These are phyloP conservation scores for Trisateles emortualis DNA, from an alignment of 2,888 invertebrate species.

Conservation along the genomic window DNA sequence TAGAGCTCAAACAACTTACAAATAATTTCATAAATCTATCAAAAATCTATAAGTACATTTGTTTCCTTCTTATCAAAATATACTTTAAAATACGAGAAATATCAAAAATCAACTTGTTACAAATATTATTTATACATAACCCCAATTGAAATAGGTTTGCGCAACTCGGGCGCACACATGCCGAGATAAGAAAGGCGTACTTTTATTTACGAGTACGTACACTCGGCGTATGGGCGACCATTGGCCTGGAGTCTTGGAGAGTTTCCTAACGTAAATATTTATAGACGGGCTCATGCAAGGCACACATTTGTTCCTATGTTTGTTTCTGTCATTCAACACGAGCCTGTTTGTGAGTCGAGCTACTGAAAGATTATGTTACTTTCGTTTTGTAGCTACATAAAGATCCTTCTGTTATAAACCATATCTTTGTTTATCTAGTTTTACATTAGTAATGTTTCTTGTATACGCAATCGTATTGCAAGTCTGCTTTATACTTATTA, in stretches of 20 bases:
- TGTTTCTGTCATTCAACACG: slow-evolving; percentile 84
- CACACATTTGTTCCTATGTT: slow-evolving; percentile 82
- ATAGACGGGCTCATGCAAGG: slow-evolving; percentile 73
- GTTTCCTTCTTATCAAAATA: slow-evolving; percentile 12
- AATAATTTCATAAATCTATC: background rate
- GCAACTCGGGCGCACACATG: slow-evolving; percentile 74
- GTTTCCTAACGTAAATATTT: slow-evolving; percentile 86
- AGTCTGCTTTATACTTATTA: slow-evolving; percentile 10
- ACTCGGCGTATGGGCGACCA: slow-evolving; percentile 73
- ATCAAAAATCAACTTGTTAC: slow-evolving; percentile 21
- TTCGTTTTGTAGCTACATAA: slow-evolving; percentile 62
- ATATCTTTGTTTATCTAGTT: slow-evolving; percentile 46
- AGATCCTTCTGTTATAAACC: slow-evolving; percentile 46
- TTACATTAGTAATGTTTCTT: slow-evolving; percentile 34
- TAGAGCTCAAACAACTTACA: background rate
- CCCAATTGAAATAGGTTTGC: slow-evolving; percentile 68
- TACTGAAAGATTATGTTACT: slow-evolving; percentile 57
- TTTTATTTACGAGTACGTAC: slow-evolving; percentile 81
- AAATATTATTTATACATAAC: slow-evolving; percentile 49
- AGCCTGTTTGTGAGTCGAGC: slow-evolving; percentile 56
- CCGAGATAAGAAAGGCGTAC: slow-evolving; percentile 82
- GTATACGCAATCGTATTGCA: slow-evolving; percentile 3
- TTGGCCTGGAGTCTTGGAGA: slow-evolving; percentile 82
- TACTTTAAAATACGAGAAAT: slow-evolving; percentile 19
- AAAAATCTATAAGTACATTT: background rate